Percentiles rank a stretch among this genome's conserved stretches.
phyloP scores from a whole-genome alignment of 2,888 invertebrate species.

The Noctua janthina region DNA sequence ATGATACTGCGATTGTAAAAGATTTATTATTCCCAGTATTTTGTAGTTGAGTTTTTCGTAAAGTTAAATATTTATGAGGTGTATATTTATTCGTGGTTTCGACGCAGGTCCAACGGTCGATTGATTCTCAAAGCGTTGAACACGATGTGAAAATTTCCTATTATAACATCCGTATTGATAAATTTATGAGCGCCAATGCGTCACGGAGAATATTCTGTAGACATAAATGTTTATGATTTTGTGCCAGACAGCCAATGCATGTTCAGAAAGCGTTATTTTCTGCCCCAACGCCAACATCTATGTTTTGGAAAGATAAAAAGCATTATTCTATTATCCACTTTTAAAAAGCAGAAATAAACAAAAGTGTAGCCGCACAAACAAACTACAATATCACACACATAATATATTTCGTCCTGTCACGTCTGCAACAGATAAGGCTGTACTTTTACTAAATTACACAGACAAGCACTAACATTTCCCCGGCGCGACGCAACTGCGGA shows the following conservation, averaged over 20 bases:
- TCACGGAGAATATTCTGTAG: slow-evolving; percentile 62
- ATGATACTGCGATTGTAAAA: slow-evolving; percentile 41
- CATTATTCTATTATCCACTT: slow-evolving; percentile 3
- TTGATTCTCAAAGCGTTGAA: slow-evolving; percentile 75
- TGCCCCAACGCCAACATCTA: neutral
- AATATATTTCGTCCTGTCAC: slow-evolving; percentile 43
- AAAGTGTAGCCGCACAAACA: slow-evolving; percentile 8
- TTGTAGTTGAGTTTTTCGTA: slow-evolving; percentile 57
- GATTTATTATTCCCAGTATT: slow-evolving; percentile 45
- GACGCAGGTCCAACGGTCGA: slow-evolving; percentile 70
- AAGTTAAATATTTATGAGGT: slow-evolving; percentile 72
- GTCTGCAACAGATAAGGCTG: slow-evolving; percentile 51
- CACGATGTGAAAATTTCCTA: slow-evolving; percentile 74
- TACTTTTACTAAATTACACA: slow-evolving; percentile 59
- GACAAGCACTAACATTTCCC: slow-evolving; percentile 54
- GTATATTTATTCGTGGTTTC: slow-evolving; percentile 69
- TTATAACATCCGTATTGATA: slow-evolving; percentile 70
- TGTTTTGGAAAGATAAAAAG: slow-evolving; percentile 19
- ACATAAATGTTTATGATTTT: slow-evolving; percentile 62
- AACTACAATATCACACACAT: slow-evolving; percentile 34
- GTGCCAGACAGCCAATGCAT: slow-evolving; percentile 34
- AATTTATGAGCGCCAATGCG: slow-evolving; percentile 66
- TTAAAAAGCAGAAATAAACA: slow-evolving; percentile 18
- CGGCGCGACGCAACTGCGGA: slow-evolving; percentile 18
- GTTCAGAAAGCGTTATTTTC: slow-evolving; percentile 26